These are phyloP conservation scores for Himalopsyche kuldschensis DNA, from an alignment of 2,888 invertebrate genomes.

Conservation along the genomic window DNA sequence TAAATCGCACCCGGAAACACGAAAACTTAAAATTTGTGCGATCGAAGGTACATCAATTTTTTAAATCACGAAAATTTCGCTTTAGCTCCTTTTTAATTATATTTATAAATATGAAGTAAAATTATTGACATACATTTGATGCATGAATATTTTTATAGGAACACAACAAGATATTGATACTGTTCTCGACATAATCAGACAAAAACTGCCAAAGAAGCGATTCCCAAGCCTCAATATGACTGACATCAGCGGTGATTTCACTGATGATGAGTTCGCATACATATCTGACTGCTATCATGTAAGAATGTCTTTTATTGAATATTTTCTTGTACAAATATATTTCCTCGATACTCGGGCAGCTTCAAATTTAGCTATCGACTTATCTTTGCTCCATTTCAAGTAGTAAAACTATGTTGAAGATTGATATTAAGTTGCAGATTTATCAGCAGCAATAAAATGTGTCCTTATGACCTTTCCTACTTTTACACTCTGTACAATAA, in stretches of 20 bases:
- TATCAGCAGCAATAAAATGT: no score
- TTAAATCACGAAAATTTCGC: no score
- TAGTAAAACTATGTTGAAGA: no score
- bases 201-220: slow-evolving; percentile 79
- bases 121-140: background rate
- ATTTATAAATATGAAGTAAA: no score
- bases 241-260: slow-evolving; percentile 59
- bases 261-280: slow-evolving; percentile 55
- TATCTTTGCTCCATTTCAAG: no score
- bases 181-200: slow-evolving; percentile 81
- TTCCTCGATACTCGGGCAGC: background rate
- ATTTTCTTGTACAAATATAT: background rate
- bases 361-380: background rate
- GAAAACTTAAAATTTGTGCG: slow-evolving; percentile 79
- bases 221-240: slow-evolving; percentile 78
- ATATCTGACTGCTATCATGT: slow-evolving; percentile 64
- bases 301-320: slow-evolving; percentile 42
- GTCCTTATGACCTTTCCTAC: no score
- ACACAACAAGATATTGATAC: slow-evolving; percentile 75
- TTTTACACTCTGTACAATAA: no score
- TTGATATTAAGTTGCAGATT: no score
- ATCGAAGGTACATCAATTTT: slow-evolving; percentile 66
- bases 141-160: slow-evolving; percentile 54
- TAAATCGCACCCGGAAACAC: slow-evolving; percentile 73
- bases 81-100: no score